Base-by-base conservation (phyloP, 2,113 vertebrate genomes). In the Illadopsis cleaveri region DNA sequence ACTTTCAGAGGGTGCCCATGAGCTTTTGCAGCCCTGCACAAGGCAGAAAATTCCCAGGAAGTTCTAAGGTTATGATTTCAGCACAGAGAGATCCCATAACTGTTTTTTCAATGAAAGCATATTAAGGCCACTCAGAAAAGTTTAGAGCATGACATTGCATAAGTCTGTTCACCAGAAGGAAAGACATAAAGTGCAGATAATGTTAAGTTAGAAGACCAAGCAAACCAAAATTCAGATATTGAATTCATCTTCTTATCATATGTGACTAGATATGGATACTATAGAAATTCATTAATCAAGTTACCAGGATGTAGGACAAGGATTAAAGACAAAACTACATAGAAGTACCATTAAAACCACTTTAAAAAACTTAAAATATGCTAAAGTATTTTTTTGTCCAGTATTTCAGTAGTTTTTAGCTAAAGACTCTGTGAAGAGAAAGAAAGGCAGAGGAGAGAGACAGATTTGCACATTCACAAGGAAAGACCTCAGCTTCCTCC, bases 361-460 rank as follows among this genome's bases (percentile, higher is more conserved):
- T 47, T 44, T 3, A 1, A 33, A 73, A 30, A 21, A 30, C 5
- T 22, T 40, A 53, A 64, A 81, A 60, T 23, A 50, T 53, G 17
- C 10, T 58, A 20, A 66, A 92, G 54, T 62, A 66, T 17, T 88
- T 75, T 12, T 12, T 76, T 72, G 9, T 12, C 23, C 7, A 5
- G 19, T 10, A 44, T 86, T 83, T 77, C n/a, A 81, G 15, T 56
- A 33, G 5, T 22, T 83, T 89, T 83, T 50, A 80, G 12, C 14
- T 81, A 25, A 81, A 86, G 83, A n/a, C 11, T 44, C 8, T 17
- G 5, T 61, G 64, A 86, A 72, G 22, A 61, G 11, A 81, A 84
- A 65, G 14, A 10, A 56, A 21, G 1, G 0, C 0, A 4, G 12
- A 4, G 15, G 15, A 10, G 11, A 37, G 7, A 13, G 18, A 10